Conservation (phyloP, 2,888 invertebrate genomes). For the Drosophila koepferae region DNA sequence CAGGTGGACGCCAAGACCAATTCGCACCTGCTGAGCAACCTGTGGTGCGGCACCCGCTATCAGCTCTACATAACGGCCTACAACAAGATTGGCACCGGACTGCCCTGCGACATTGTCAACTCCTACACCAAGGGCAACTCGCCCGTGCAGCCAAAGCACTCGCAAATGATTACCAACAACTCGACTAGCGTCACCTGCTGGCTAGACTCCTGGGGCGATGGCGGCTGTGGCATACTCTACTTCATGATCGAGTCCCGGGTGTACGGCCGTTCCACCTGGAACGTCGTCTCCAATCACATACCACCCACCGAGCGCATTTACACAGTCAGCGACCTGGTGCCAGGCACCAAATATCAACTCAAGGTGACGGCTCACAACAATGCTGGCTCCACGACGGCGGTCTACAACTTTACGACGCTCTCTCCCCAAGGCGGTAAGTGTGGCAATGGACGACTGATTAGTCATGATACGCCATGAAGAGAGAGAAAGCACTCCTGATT, state of each 20-base stretch:
- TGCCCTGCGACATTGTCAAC: conserved; percentile 95
- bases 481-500: not conserved
- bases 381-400: conserved; percentile 92
- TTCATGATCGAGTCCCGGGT: conserved; percentile 93
- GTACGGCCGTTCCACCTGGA: conserved; percentile 88
- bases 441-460: not conserved
- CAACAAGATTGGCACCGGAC: conserved; percentile 94
- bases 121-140: conserved; percentile 93
- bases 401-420: conserved; percentile 94
- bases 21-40: conserved; percentile 91
- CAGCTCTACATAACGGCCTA: conserved; percentile 95
- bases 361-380: conserved; percentile 93
- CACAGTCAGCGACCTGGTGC: conserved; percentile 91
- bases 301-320: conserved; percentile 93
- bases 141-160: conserved; percentile 92
- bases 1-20: conserved; percentile 93
- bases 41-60: conserved; percentile 95
- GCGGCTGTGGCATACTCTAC: conserved; percentile 94
- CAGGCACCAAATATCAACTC: conserved; percentile 90
- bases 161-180: conserved; percentile 93
- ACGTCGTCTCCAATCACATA: conserved; percentile 92
- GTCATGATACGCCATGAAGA: not conserved
- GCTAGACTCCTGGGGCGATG: conserved; percentile 95
- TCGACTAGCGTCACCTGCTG: conserved; percentile 94
- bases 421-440: conserved; percentile 90